A percentile compares a stretch with the other conserved stretches of the same genome.
Conservation (phyloP, 2,113 vertebrate species). For the Rhinoptilus africanus region DNA sequence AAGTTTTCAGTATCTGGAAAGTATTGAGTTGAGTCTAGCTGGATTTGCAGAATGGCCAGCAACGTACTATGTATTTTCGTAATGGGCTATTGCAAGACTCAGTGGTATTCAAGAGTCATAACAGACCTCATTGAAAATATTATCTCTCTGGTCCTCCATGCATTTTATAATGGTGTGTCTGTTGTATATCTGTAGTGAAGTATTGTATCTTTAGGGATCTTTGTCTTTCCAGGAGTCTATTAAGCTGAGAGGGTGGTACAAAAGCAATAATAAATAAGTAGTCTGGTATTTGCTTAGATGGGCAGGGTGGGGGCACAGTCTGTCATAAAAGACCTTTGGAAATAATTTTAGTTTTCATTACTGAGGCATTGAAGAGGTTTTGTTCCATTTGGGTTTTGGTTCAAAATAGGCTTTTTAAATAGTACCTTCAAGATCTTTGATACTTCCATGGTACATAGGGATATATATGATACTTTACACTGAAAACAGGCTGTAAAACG, state of each 20-base stretch:
- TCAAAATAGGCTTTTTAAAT: neutral
- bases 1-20: neutral
- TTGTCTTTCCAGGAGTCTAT: neutral
- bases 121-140: accelerated
- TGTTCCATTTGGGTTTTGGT: neutral
- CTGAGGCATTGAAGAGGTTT: neutral
- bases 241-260: neutral
- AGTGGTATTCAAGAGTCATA: neutral
- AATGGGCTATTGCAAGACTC: neutral
- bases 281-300: neutral
- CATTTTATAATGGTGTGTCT: neutral
- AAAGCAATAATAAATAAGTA: neutral
- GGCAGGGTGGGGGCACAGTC: neutral
- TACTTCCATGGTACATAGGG: neutral
- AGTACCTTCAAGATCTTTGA: neutral
- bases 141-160: neutral
- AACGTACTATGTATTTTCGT: neutral
- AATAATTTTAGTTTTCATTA: neutral
- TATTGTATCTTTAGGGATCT: neutral
- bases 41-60: neutral
- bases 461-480: neutral
- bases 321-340: neutral
- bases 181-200: neutral
- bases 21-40: neutral
- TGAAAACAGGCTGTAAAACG: neutral